Evolutionary conservation across 2,888 invertebrate genomes (phyloP).

Genomic region (Anaspis maculata): DNA sequence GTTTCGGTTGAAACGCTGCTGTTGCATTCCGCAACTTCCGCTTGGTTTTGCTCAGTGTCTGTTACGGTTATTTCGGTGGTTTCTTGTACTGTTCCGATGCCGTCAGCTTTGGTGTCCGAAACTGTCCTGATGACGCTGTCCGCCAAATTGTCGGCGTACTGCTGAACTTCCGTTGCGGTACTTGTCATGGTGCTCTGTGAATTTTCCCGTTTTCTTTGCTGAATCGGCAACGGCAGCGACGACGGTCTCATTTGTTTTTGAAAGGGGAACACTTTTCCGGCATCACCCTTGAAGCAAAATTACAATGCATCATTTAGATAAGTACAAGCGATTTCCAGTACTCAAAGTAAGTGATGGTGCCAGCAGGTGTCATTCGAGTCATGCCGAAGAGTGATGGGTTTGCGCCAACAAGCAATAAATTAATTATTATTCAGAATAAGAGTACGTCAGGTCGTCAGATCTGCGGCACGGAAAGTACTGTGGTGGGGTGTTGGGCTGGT

Average conservation of each 20-base stretch:
- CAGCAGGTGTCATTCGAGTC: too few species aligned
- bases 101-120: constrained; percentile 29
- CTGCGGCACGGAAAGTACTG: too few species aligned
- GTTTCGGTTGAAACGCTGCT: too few species aligned
- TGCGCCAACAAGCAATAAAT: too few species aligned
- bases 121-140: constrained; percentile 41
- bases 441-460: too few species aligned
- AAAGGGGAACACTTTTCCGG: constrained; percentile 39
- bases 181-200: constrained; percentile 14
- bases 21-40: too few species aligned
- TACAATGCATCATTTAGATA: constrained; percentile 1
- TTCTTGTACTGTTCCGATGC: constrained; percentile 12
- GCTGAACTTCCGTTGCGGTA: constrained; percentile 34
- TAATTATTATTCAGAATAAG: too few species aligned
- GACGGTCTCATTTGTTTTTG: constrained; percentile 40
- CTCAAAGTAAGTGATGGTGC: too few species aligned
- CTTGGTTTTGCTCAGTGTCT: constrained; percentile 21
- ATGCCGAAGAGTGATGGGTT: too few species aligned
- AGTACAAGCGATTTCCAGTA: too few species aligned
- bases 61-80: constrained; percentile 30
- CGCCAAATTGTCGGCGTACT: constrained; percentile 40
- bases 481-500: too few species aligned
- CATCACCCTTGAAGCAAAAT: constrained; percentile 32
- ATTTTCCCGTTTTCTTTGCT: constrained; percentile 31
- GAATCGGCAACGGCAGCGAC: constrained; percentile 38